Evolutionary conservation across 1,140 invertebrate genomes (phyloP).

Genomic region (Brachionus angularis): DNA sequence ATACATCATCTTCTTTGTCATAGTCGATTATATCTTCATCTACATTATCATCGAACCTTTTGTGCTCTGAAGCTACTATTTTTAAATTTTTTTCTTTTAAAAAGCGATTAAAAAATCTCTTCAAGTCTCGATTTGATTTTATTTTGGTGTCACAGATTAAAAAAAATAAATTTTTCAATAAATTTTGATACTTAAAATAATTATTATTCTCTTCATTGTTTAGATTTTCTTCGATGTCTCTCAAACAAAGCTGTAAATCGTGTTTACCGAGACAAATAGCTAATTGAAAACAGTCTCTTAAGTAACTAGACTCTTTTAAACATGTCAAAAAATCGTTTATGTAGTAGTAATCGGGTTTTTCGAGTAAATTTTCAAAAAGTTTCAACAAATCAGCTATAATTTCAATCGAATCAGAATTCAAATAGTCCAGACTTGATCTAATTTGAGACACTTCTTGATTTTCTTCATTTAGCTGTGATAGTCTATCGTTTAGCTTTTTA

Average conservation of each 20-base stretch:
- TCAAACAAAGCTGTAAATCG: not conserved
- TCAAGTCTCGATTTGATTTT: not conserved
- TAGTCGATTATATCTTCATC: too few relatives aligned
- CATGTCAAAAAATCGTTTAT: constrained; percentile 4
- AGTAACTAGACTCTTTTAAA: constrained; percentile 7
- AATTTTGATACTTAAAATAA: constrained; percentile 13
- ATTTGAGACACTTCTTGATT: too few relatives aligned
- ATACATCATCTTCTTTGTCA: too few relatives aligned
- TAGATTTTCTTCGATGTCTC: not conserved
- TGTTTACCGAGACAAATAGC: constrained; percentile 28
- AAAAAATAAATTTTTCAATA: not conserved
- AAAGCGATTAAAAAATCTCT: constrained; percentile 15
- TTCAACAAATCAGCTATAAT: not conserved
- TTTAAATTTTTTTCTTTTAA: constrained; percentile 8
- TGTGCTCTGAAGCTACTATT: constrained; percentile 1
- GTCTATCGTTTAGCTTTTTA: constrained; percentile 13
- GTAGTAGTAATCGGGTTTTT: constrained; percentile 23
- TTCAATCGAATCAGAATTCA: constrained; percentile 11
- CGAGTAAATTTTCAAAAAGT: constrained; percentile 21
- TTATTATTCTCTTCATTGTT: not conserved
- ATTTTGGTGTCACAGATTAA: constrained; percentile 4
- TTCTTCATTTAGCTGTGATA: too few relatives aligned
- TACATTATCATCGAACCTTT: not conserved
- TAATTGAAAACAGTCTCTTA: constrained; percentile 23
- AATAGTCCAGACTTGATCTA: not conserved